Percentiles rank a stretch among this genome's conserved stretches.
These are phyloP conservation scores for Ennomos fuscantarius DNA, from an alignment of 2,888 invertebrate species.

Conservation along the genomic window DNA sequence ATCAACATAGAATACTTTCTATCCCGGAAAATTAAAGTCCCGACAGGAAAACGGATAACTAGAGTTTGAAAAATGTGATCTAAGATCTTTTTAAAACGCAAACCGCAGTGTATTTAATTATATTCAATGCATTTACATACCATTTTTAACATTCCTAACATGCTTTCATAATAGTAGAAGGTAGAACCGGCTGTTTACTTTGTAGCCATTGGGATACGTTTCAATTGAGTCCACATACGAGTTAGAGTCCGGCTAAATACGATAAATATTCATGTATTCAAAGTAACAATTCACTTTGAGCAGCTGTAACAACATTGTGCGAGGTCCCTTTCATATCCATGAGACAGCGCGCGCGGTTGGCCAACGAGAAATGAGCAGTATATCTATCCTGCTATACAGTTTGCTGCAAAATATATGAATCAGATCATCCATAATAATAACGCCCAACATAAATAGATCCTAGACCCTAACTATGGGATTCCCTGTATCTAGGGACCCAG, in stretches of 20 bases:
- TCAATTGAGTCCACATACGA: conserved; percentile 18
- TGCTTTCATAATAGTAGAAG: conserved; percentile 5
- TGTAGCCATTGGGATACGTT: conserved; percentile 9
- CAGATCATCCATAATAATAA: too few relatives aligned
- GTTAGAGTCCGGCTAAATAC: conserved; percentile 18
- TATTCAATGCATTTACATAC: neutral
- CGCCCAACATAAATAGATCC: too few relatives aligned
- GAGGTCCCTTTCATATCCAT: conserved; percentile 29
- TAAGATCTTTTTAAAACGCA: too few relatives aligned
- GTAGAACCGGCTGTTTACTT: conserved; percentile 4
- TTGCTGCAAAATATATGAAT: too few relatives aligned
- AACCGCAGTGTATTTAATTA: too few relatives aligned
- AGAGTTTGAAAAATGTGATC: too few relatives aligned
- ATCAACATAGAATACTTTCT: too few relatives aligned
- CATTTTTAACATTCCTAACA: conserved; percentile 6
- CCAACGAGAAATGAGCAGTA: conserved; percentile 12
- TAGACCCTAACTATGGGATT: too few relatives aligned
- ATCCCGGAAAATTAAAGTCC: too few relatives aligned
- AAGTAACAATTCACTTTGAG: conserved; percentile 22
- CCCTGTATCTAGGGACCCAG: too few relatives aligned
- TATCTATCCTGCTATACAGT: too few relatives aligned
- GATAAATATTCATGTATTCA: conserved; percentile 27
- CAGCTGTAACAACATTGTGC: conserved; percentile 26
- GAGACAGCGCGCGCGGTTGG: conserved; percentile 36
- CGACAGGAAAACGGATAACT: too few relatives aligned